Conservation (phyloP, 1,140 invertebrate species). For the Calycopis cecrops region DNA sequence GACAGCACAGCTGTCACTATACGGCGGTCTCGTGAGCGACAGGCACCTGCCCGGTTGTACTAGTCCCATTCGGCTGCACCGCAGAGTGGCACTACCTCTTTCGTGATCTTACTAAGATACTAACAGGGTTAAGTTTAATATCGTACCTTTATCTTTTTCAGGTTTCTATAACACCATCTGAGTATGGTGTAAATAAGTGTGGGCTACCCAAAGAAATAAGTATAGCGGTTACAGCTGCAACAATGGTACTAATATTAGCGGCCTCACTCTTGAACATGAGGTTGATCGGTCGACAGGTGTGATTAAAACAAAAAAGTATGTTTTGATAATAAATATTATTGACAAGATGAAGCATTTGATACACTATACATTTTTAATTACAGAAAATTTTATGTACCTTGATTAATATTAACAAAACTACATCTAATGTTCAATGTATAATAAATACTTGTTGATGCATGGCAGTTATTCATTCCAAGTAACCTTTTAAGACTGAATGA, state of each 20-base stretch:
- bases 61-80: no score
- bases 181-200: slow-evolving; percentile 47
- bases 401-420: slow-evolving; percentile 10
- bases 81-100: no score
- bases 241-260: slow-evolving; percentile 35
- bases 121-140: not conserved
- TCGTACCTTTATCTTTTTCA: slow-evolving; percentile 32
- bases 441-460: slow-evolving; percentile 17
- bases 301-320: slow-evolving; percentile 30
- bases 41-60: no score
- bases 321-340: slow-evolving; percentile 69
- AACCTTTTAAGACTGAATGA: slow-evolving; percentile 16
- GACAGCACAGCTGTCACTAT: no score
- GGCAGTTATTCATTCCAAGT: slow-evolving; percentile 7
- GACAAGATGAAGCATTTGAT: slow-evolving; percentile 69
- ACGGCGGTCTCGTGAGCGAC: no score
- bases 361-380: slow-evolving; percentile 46
- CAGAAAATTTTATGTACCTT: slow-evolving; percentile 1
- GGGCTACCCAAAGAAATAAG: slow-evolving; percentile 47
- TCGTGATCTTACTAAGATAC: no score
- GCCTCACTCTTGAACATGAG: slow-evolving; percentile 29
- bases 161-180: slow-evolving; percentile 43
- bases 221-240: slow-evolving; percentile 38
- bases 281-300: slow-evolving; percentile 32
- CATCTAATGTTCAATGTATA: slow-evolving; percentile 13